Conservation (phyloP, 2,797 vertebrate genomes). For the Siniperca obscura region DNA sequence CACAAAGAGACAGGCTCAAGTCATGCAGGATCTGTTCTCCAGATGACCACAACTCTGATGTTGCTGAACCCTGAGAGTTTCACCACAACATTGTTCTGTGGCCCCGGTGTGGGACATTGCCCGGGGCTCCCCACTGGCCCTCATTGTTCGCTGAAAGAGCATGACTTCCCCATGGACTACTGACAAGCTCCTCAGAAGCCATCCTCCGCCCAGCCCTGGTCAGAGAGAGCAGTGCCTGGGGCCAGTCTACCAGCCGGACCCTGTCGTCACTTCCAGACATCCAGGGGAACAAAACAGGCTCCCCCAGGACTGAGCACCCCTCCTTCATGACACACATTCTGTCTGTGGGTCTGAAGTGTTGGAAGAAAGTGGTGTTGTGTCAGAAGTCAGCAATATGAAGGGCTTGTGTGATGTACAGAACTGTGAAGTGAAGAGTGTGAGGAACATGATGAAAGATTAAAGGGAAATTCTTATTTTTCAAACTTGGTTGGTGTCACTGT, state of each 20-base stretch:
- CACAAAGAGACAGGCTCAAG: not conserved
- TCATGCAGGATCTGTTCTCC: conserved; percentile 32
- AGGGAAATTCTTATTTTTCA: not conserved
- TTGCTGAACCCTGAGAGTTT: conserved; percentile 61
- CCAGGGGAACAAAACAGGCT: conserved; percentile 37
- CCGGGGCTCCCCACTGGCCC: conserved; percentile 74
- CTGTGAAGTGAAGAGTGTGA: not conserved
- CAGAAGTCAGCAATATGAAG: conserved; percentile 2
- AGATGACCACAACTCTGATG: conserved; percentile 75
- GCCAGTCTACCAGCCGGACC: conserved; percentile 69
- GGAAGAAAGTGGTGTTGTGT: not conserved
- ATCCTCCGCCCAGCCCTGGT: conserved; percentile 39
- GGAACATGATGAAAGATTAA: conserved; percentile 8
- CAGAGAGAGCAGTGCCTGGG: conserved; percentile 65
- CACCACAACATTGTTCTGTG: conserved; percentile 75
- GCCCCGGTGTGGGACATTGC: conserved; percentile 75
- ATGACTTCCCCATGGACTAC: conserved; percentile 63
- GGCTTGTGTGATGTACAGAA: not conserved
- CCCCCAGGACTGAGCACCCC: conserved; percentile 36
- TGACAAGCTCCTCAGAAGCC: conserved; percentile 51
- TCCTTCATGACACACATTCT: conserved; percentile 22
- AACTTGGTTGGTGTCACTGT: not conserved
- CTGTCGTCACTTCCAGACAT: conserved; percentile 61
- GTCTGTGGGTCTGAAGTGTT: conserved; percentile 29
- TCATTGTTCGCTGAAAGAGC: conserved; percentile 69